Evolutionary conservation across 2,113 vertebrate genomes (phyloP).

Genomic region (Rissa tridactyla): DNA sequence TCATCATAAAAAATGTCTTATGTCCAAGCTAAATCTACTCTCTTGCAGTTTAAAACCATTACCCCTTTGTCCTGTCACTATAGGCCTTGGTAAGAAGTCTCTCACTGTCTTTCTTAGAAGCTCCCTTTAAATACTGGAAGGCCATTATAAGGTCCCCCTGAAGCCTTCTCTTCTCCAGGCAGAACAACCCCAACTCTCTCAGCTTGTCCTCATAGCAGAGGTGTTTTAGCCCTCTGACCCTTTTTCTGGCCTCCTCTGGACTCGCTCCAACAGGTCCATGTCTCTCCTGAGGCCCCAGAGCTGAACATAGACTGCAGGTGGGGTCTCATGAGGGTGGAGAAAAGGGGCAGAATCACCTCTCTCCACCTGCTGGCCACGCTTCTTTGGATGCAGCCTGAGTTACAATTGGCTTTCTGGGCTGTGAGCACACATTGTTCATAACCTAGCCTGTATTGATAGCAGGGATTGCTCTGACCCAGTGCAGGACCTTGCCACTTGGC

Average conservation of each 20-base stretch:
- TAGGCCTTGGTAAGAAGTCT: background rate
- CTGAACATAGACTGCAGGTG: accelerated
- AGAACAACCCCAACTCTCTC: background rate
- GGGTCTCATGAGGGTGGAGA: accelerated
- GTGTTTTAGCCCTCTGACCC: background rate
- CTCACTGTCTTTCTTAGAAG: background rate
- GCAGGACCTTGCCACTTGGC: background rate
- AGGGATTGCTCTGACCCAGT: too few species aligned
- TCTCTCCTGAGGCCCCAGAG: background rate
- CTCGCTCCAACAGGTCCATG: accelerated
- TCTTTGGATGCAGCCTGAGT: background rate
- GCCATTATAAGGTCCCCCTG: accelerated
- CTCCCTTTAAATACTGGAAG: background rate
- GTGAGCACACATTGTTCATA: background rate
- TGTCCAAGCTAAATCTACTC: background rate
- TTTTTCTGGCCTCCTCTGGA: background rate
- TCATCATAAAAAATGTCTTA: background rate
- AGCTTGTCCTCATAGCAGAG: background rate
- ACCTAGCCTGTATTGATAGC: background rate
- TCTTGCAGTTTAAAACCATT: background rate
- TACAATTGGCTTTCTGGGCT: background rate
- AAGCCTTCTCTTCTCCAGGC: background rate
- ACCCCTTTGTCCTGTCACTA: background rate
- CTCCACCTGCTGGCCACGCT: accelerated
- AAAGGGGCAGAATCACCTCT: background rate